Evolutionary conservation across 2,113 vertebrate genomes (phyloP).

Genomic region (Cheirogaleus medius): DNA sequence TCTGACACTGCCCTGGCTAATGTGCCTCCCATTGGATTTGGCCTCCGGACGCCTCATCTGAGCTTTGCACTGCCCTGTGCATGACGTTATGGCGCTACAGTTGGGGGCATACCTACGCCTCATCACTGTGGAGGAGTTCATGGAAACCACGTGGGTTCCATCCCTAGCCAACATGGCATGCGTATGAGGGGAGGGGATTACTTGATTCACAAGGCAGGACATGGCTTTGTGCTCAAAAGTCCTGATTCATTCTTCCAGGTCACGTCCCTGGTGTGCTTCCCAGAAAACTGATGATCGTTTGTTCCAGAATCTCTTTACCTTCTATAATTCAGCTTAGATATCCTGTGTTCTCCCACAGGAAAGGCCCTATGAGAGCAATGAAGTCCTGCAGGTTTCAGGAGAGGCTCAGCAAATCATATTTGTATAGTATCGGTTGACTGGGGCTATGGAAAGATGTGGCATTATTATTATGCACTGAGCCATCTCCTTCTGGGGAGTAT

Average conservation of each 20-base stretch:
- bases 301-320: not conserved
- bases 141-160: not conserved
- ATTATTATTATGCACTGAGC: not conserved
- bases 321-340: not conserved
- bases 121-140: too few species aligned
- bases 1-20: not conserved
- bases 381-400: not conserved
- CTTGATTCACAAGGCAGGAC: not conserved
- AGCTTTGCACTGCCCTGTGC: not conserved
- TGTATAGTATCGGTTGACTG: not conserved
- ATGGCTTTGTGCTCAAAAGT: not conserved
- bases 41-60: not conserved
- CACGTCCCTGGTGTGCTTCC: not conserved
- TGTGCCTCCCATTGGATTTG: not conserved
- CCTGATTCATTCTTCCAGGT: not conserved
- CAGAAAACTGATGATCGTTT: not conserved
- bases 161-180: not conserved
- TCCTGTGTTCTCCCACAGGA: not conserved
- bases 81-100: not conserved
- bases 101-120: not conserved
- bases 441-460: not conserved
- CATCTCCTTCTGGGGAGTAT: not conserved
- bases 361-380: not conserved
- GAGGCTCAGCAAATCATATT: not conserved
- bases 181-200: not conserved